Evolutionary conservation across 2,888 invertebrate genomes (phyloP).

Genomic region (Neoitamus cyanurus): DNA sequence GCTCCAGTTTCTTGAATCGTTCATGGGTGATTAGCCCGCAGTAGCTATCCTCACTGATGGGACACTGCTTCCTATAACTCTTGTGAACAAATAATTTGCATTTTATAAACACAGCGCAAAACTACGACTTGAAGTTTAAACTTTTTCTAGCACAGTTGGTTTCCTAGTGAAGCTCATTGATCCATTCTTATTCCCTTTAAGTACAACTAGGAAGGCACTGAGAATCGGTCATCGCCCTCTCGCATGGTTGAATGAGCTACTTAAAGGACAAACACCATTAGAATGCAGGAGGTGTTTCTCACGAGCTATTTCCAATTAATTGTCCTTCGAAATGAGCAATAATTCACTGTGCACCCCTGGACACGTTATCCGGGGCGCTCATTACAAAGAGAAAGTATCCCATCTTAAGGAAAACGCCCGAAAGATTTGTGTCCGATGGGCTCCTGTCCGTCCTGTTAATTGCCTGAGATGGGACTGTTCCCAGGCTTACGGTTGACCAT

Average conservation of each 20-base stretch:
- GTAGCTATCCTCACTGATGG: too few species aligned
- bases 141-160: too few species aligned
- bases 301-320: slow-evolving; percentile 59
- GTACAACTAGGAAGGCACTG: neutral
- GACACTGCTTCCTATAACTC: too few species aligned
- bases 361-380: slow-evolving; percentile 10
- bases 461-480: slow-evolving; percentile 16
- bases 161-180: neutral
- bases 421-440: slow-evolving; percentile 49
- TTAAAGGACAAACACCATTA: slow-evolving; percentile 55
- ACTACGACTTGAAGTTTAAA: too few species aligned
- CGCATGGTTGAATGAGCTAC: neutral
- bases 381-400: slow-evolving; percentile 9
- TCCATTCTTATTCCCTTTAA: neutral
- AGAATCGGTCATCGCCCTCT: neutral
- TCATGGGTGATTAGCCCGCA: too few species aligned
- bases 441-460: slow-evolving; percentile 49
- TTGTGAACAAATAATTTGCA: too few species aligned
- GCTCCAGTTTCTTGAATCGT: too few species aligned
- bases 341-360: slow-evolving; percentile 52
- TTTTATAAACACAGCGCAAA: too few species aligned
- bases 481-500: neutral
- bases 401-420: slow-evolving; percentile 41
- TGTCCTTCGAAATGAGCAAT: slow-evolving; percentile 56
- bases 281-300: slow-evolving; percentile 58